These are phyloP conservation scores for Sciurus carolinensis DNA, from an alignment of 2,797 vertebrate species.

Conservation along the genomic window DNA sequence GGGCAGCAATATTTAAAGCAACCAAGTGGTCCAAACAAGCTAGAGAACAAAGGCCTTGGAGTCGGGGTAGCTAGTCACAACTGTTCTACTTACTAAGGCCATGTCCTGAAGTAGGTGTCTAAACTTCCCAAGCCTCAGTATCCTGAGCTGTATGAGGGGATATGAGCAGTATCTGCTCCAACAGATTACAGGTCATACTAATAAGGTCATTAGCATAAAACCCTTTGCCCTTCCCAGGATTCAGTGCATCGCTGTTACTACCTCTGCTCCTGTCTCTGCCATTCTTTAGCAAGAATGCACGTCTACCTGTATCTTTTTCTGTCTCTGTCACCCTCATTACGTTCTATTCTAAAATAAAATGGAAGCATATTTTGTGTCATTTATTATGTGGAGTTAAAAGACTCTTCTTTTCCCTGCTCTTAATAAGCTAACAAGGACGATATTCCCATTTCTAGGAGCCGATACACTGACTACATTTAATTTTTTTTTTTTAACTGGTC, in stretches of 20 bases:
- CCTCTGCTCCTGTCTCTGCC: neutral
- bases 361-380: slow-evolving; percentile 36
- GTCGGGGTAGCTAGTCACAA: neutral
- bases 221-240: neutral
- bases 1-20: neutral
- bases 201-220: neutral
- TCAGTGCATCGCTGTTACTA: neutral
- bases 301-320: neutral
- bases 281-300: neutral
- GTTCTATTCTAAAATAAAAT: slow-evolving; percentile 53
- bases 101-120: neutral
- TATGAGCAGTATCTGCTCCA: too few relatives aligned
- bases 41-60: neutral
- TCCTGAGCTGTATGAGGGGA: neutral
- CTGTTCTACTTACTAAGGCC: neutral
- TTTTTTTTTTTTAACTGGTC: neutral
- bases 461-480: neutral
- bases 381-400: slow-evolving; percentile 54
- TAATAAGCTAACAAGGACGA: slow-evolving; percentile 53
- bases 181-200: accelerated
- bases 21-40: neutral
- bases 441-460: slow-evolving; percentile 3
- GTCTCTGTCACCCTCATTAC: slow-evolving; percentile 29
- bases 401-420: slow-evolving; percentile 42
- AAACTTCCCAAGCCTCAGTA: neutral